phyloP scores from a whole-genome alignment of 1,140 invertebrate species.

The Lasaia peninsularis region DNA sequence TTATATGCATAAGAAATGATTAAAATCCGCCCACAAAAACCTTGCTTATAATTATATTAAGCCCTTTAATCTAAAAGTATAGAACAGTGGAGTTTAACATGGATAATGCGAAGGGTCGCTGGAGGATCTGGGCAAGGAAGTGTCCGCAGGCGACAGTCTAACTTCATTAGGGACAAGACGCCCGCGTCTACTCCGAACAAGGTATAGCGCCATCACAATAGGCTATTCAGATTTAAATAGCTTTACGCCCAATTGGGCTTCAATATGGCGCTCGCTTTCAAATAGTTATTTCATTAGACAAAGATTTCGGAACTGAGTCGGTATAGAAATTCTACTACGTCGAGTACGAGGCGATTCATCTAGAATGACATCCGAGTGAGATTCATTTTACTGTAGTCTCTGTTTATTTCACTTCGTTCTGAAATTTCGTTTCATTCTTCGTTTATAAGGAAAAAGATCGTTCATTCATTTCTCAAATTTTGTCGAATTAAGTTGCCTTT shows the following conservation, averaged over 20 bases:
- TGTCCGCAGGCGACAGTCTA: slow-evolving; percentile 53
- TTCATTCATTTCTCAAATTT: no score
- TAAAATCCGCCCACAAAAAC: not conserved
- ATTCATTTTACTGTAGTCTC: no score
- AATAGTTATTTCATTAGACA: slow-evolving; percentile 73
- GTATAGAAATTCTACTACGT: not conserved
- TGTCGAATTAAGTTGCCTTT: no score
- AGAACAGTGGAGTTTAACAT: slow-evolving; percentile 17
- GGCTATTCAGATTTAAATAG: slow-evolving; percentile 76
- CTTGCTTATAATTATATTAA: not conserved
- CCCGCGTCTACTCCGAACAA: slow-evolving; percentile 55
- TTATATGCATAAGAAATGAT: not conserved
- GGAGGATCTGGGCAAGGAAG: slow-evolving; percentile 28
- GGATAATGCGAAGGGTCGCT: slow-evolving; percentile 19
- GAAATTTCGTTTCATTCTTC: no score
- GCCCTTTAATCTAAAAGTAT: slow-evolving; percentile 10
- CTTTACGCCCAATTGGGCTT: slow-evolving; percentile 75
- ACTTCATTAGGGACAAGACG: slow-evolving; percentile 68
- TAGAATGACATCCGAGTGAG: no score
- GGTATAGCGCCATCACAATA: slow-evolving; percentile 71
- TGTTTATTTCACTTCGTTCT: no score
- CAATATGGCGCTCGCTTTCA: slow-evolving; percentile 63
- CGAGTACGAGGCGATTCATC: not conserved
- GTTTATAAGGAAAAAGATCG: no score
- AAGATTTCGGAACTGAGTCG: slow-evolving; percentile 42